Base-by-base conservation (phyloP, 1,140 invertebrate genomes). In the Calycopis cecrops region DNA sequence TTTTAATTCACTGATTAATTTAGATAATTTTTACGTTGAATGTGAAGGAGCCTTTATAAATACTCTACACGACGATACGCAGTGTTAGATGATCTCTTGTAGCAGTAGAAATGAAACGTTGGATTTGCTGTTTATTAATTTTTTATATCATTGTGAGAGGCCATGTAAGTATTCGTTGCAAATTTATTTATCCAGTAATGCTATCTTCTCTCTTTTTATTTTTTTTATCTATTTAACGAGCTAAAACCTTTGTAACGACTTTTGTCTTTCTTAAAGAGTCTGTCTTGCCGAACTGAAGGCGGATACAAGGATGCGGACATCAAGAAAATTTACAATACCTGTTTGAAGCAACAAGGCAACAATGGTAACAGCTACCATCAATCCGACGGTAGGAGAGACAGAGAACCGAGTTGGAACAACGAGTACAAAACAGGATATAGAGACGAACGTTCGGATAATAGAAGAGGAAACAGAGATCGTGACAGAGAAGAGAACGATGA, bases 221-320 rank as follows among this genome's bases (percentile, higher is more conserved):
- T 28, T n/a, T n/a, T n/a, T n/a, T n/a, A n/a, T n/a, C n/a, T n/a
- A n/a, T n/a, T n/a, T n/a, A n/a, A n/a, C n/a, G n/a, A 47, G 42
- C 17, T 4, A 12, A 9, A 51, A 7, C 49, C 12, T 34, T 9
- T 35, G 42, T 21, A 6, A 35, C 42, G 14, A 53, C 40, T 9
- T 52, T 7, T 18, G 9, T 37, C 33, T 11, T 18, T 54, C 35
- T 52, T 51, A 85, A 28, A 28, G 79, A 73, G 73, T 11, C 61
- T 90, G 3, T 88, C 79, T 40, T 90, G 89, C 58, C 77, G 79
- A 11, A 79, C 87, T 2, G 85, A 88, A 50, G 88, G 88, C n/a
- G 81, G 87, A 8, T 64, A 73, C 7, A 81, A 79, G 55, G 88
- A 88, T 51, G 67, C 74, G 11, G 85, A 89, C 48, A 52, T 90